A percentile compares a stretch with the other conserved stretches of the same genome.
Evolutionary conservation across 2,888 invertebrate species (phyloP).

Genomic region (Ceriagrion tenellum): DNA sequence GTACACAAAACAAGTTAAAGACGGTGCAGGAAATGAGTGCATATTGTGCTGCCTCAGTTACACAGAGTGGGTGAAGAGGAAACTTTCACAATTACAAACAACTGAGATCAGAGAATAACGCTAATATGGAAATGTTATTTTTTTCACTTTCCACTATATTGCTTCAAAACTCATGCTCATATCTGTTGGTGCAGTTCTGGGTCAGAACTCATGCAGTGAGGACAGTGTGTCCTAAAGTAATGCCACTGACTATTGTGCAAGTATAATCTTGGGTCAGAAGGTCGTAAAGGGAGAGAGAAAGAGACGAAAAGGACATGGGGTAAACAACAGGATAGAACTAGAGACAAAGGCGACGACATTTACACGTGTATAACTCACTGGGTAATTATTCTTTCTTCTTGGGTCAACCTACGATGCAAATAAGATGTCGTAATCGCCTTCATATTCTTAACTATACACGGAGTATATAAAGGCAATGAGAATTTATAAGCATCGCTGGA

Average conservation of each 20-base stretch:
- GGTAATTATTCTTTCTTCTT: too few species aligned
- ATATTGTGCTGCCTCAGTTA: neutral
- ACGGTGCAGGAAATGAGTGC: constrained; percentile 3
- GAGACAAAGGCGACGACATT: neutral
- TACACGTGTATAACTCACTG: too few species aligned
- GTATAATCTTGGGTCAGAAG: neutral
- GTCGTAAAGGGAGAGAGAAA: neutral
- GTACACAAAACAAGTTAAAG: neutral
- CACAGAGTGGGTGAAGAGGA: neutral
- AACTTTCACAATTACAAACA: neutral
- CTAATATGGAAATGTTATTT: neutral
- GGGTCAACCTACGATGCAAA: neutral
- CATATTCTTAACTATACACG: too few species aligned
- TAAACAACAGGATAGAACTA: neutral
- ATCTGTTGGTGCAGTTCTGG: neutral
- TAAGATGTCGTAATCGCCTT: too few species aligned
- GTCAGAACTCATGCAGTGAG: neutral
- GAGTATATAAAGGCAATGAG: too few species aligned
- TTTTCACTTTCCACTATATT: neutral
- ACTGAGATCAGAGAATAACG: neutral
- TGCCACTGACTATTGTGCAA: neutral
- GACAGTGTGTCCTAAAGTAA: neutral
- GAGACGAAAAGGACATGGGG: neutral
- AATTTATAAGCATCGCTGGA: too few species aligned
- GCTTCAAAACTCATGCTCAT: neutral